A percentile compares a stretch with the other conserved stretches of the same genome.
phyloP scores from a whole-genome alignment of 2,888 invertebrate genomes.

The Cremastinae sp. region DNA sequence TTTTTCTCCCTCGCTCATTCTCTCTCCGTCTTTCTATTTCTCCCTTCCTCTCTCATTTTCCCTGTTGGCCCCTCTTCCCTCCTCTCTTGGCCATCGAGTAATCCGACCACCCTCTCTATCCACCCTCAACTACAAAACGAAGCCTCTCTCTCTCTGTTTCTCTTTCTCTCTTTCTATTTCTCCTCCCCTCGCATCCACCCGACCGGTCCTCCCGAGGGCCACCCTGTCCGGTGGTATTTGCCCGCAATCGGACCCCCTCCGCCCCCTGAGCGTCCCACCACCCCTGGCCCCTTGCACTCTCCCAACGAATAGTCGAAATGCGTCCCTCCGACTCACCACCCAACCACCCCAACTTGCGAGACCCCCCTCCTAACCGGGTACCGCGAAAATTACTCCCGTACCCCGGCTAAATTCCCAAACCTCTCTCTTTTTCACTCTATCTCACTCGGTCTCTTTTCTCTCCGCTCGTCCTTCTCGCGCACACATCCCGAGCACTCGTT shows the following conservation, averaged over 20 bases:
- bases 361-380: conserved; percentile 12
- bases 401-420: conserved; percentile 29
- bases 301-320: conserved; percentile 61
- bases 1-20: conserved; percentile 49
- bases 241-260: conserved; percentile 71
- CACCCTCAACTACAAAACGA: conserved; percentile 72
- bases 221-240: conserved; percentile 71
- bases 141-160: conserved; percentile 61
- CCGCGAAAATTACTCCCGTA: conserved; percentile 51
- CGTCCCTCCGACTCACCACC: conserved; percentile 2
- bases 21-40: conserved; percentile 42
- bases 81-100: conserved; percentile 45
- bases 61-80: too few species aligned
- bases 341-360: neutral
- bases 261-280: too few species aligned
- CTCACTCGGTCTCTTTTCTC: too few species aligned
- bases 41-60: conserved; percentile 59
- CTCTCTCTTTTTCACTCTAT: neutral
- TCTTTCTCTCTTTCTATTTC: conserved; percentile 65
- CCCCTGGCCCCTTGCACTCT: conserved; percentile 57
- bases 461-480: too few species aligned
- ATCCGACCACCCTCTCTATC: conserved; percentile 72
- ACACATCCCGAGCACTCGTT: conserved; percentile 6
- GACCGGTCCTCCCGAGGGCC: conserved; percentile 65
- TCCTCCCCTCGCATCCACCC: conserved; percentile 70